A percentile compares a stretch with the other conserved stretches of the same genome.
Conservation (phyloP, 2,797 vertebrate species). For the Buphagus erythrorhynchus region DNA sequence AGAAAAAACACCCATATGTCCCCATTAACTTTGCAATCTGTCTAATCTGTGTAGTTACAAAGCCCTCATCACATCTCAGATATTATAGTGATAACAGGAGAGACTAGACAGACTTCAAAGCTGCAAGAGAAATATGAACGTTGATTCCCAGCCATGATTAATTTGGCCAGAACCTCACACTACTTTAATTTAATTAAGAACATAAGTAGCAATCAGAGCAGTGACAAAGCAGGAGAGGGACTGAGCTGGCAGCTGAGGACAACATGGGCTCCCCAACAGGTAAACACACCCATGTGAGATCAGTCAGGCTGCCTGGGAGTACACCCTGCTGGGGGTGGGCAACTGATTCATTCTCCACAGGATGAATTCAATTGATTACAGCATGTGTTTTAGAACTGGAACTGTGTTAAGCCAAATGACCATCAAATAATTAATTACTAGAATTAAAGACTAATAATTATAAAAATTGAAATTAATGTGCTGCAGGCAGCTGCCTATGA, state of each 20-base stretch:
- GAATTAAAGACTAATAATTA: neutral
- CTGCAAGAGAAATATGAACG: neutral
- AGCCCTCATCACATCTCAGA: constrained; percentile 34
- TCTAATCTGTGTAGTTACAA: constrained; percentile 45
- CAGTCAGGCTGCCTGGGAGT: neutral
- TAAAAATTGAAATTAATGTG: neutral
- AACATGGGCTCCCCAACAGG: neutral
- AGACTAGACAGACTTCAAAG: constrained; percentile 54
- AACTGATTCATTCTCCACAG: neutral
- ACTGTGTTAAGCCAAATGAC: neutral
- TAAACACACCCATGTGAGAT: neutral
- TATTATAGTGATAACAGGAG: constrained; percentile 10
- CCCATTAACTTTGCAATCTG: constrained; percentile 62
- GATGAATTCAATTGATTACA: neutral
- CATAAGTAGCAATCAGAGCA: constrained; percentile 6
- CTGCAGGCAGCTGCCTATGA: too few relatives aligned
- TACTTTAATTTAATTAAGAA: constrained; percentile 41
- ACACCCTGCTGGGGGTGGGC: neutral
- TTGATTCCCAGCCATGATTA: constrained; percentile 20
- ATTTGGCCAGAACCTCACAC: constrained; percentile 33
- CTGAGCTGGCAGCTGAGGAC: neutral
- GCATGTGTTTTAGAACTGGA: neutral
- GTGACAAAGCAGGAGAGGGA: neutral
- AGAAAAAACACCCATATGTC: constrained; percentile 58
- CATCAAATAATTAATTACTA: neutral